Evolutionary conservation across 2,888 invertebrate genomes (phyloP).

Genomic region (Cantharis flavilabris): DNA sequence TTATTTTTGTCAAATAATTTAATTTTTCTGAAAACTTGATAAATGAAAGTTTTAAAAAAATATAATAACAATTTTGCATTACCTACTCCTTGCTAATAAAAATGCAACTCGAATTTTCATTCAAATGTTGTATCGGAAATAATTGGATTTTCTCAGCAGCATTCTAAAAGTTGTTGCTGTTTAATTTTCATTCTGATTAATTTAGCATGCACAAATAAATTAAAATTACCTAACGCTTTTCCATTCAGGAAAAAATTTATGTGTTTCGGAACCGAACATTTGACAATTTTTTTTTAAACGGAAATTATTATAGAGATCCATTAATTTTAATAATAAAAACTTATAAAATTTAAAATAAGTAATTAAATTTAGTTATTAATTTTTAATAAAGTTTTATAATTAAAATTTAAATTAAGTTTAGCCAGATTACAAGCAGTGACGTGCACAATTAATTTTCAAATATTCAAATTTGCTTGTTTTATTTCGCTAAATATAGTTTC

Average conservation of each 20-base stretch:
- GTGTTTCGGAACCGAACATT: neutral
- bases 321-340: neutral
- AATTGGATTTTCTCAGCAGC: neutral
- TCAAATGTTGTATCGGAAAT: neutral
- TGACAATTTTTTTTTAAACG: neutral
- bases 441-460: neutral
- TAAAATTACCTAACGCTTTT: neutral
- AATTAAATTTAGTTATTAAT: neutral
- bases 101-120: neutral
- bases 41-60: neutral
- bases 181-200: neutral
- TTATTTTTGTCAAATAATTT: neutral
- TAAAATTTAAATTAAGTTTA: neutral
- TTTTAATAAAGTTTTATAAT: neutral
- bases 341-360: neutral
- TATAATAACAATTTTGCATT: neutral
- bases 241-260: neutral
- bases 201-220: neutral
- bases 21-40: neutral
- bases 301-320: neutral
- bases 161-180: neutral
- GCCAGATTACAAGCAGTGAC: neutral
- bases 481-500: neutral
- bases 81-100: neutral
- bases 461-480: neutral